Percentiles rank a stretch among this genome's conserved stretches.
phyloP scores from a whole-genome alignment of 2,113 vertebrate species.

The Alces alces region DNA sequence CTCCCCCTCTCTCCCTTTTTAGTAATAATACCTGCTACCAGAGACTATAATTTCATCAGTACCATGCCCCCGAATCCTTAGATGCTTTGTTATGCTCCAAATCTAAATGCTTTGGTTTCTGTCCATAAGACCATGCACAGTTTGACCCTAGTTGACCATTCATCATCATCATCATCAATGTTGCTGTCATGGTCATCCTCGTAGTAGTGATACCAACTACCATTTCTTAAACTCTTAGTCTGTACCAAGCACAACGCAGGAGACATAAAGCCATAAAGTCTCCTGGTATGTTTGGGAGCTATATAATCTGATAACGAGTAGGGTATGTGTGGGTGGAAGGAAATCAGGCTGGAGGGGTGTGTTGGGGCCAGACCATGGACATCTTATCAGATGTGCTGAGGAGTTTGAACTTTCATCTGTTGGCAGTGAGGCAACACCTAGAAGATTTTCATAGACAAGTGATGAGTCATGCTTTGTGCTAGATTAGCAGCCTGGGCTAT shows the following conservation, averaged over 20 bases:
- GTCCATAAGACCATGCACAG: not conserved
- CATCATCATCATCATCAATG: not conserved
- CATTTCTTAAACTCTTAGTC: not conserved
- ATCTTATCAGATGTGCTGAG: not conserved
- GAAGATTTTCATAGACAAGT: not conserved
- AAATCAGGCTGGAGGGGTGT: not conserved
- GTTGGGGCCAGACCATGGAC: not conserved
- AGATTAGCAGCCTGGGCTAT: not conserved
- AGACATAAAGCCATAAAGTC: not conserved
- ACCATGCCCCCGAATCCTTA: not conserved
- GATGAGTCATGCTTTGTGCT: not conserved
- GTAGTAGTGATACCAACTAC: not conserved
- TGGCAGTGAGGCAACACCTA: not conserved
- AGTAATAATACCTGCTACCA: not conserved
- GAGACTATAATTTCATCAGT: not conserved
- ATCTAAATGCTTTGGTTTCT: not conserved
- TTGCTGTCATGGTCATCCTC: not conserved
- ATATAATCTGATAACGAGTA: not conserved
- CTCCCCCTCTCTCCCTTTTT: not conserved
- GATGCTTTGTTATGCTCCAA: not conserved
- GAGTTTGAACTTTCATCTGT: not conserved
- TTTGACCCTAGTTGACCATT: not conserved
- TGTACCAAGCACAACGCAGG: not conserved
- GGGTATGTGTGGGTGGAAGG: not conserved
- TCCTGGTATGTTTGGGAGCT: not conserved